Conservation (phyloP, 1,140 invertebrate species). For the Galleria mellonella region DNA sequence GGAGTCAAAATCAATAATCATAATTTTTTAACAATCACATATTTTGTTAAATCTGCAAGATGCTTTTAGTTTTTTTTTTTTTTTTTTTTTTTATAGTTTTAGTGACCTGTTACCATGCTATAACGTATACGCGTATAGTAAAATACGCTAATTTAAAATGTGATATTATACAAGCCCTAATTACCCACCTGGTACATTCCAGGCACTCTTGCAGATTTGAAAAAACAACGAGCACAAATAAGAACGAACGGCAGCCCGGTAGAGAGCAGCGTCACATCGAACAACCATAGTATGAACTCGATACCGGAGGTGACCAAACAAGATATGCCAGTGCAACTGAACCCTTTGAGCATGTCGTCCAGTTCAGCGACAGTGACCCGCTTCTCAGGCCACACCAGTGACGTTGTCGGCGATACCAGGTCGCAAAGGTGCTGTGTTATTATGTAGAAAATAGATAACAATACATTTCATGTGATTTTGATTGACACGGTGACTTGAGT, state of each 20-base stretch:
- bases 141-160: too few species aligned
- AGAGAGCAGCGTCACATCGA: constrained; percentile 53
- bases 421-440: constrained; percentile 68
- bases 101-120: too few species aligned
- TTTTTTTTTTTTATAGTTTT: too few species aligned
- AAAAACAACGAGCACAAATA: constrained; percentile 90
- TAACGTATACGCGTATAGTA: too few species aligned
- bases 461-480: not conserved
- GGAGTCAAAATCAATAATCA: too few species aligned
- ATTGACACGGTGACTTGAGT: not conserved
- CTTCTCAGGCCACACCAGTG: constrained; percentile 66
- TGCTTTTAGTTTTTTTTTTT: too few species aligned
- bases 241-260: constrained; percentile 77
- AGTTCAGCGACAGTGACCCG: constrained; percentile 49
- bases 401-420: constrained; percentile 67
- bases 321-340: constrained; percentile 44
- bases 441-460: constrained; percentile 41
- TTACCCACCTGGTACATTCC: constrained; percentile 21
- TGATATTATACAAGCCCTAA: too few species aligned
- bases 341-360: constrained; percentile 31
- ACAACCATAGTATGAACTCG: constrained; percentile 56
- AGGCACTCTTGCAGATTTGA: constrained; percentile 89
- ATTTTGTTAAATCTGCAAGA: too few species aligned
- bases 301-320: constrained; percentile 41
- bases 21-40: too few species aligned